phyloP scores from a whole-genome alignment of 35 echinoderm and acorn worm species.

The Heliocidaris tuberculata region DNA sequence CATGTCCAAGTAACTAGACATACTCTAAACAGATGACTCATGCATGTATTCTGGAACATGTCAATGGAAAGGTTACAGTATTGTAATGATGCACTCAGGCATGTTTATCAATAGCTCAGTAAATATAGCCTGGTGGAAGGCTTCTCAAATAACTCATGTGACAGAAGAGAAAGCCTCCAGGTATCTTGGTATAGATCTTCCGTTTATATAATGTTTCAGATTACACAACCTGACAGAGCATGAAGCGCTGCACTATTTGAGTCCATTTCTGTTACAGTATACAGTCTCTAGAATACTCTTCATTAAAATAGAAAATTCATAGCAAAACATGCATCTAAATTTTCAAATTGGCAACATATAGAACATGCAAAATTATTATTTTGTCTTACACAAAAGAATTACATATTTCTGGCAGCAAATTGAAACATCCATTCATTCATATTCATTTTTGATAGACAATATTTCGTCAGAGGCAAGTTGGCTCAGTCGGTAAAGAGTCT shows the following conservation, averaged over 20 bases:
- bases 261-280: no score
- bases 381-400: no score
- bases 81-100: constrained; percentile 7
- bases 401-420: no score
- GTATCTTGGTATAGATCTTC: background rate
- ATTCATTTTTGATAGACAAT: no score
- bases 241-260: no score
- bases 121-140: background rate
- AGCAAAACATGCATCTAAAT: background rate
- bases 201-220: background rate
- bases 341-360: background rate
- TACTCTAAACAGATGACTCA: background rate
- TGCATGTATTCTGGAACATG: background rate
- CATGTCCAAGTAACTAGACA: background rate
- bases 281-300: no score
- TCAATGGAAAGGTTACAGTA: background rate
- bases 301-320: no score
- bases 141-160: background rate
- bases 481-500: no score
- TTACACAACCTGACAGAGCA: background rate
- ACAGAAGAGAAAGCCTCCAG: background rate
- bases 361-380: background rate
- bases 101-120: constrained; percentile 1
- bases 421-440: no score
- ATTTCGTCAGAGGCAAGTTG: no score